A percentile compares a stretch with the other conserved stretches of the same genome.
phyloP scores from a whole-genome alignment of 2,113 vertebrate genomes.

The Elgaria multicarinata region DNA sequence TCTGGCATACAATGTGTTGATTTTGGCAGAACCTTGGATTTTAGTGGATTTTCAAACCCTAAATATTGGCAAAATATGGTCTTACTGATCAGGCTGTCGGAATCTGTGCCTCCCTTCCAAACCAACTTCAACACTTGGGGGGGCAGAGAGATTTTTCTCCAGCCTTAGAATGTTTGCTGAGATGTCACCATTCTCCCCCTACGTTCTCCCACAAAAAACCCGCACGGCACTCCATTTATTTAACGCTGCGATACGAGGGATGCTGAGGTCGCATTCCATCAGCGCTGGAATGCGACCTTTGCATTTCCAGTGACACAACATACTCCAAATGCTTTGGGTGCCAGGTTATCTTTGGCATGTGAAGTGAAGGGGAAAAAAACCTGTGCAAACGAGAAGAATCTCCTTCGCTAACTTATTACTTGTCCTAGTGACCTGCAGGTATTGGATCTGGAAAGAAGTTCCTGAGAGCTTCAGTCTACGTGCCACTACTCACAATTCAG shows the following conservation, averaged over 20 bases:
- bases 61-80: background rate
- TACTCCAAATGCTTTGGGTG: constrained; percentile 4
- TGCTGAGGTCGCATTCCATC: background rate
- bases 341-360: background rate
- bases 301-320: background rate
- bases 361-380: background rate
- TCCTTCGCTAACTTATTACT: background rate
- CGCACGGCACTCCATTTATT: fast-evolving
- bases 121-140: no score
- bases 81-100: background rate
- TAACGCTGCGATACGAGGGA: background rate
- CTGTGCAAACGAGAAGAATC: background rate
- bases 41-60: background rate
- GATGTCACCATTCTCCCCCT: no score
- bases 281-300: background rate
- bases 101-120: background rate
- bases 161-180: background rate
- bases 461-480: background rate
- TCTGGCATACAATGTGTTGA: background rate
- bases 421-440: background rate
- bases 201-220: background rate
- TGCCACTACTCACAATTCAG: no score
- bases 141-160: background rate
- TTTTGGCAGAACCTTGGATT: background rate
- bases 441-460: background rate